Percentiles rank a stretch among this genome's conserved stretches.
These are phyloP conservation scores for Pampus argenteus DNA, from an alignment of 2,797 vertebrate species.

Conservation along the genomic window DNA sequence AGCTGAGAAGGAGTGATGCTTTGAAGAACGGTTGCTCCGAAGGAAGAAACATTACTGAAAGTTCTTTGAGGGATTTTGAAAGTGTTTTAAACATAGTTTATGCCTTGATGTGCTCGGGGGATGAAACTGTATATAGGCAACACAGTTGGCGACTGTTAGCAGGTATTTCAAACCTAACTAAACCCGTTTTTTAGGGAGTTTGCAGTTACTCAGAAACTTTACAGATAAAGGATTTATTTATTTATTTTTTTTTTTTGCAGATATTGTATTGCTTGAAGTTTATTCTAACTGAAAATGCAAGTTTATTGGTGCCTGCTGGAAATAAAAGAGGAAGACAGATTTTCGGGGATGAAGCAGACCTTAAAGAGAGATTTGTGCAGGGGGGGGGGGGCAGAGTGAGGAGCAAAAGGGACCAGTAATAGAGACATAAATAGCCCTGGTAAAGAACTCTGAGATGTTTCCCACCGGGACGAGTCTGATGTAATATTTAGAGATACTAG, in stretches of 20 bases:
- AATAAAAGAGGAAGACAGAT: conserved; percentile 17
- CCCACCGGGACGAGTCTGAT: conserved; percentile 65
- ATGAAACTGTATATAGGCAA: conserved; percentile 32
- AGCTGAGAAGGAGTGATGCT: not conserved
- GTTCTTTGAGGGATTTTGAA: conserved; percentile 42
- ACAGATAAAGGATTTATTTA: not conserved
- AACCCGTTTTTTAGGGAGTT: conserved; percentile 6
- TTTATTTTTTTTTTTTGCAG: not conserved
- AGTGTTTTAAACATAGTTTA: conserved; percentile 8
- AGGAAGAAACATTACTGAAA: conserved; percentile 25
- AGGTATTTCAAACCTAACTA: conserved; percentile 33
- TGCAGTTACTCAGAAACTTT: conserved; percentile 29
- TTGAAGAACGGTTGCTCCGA: conserved; percentile 16
- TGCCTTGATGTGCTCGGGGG: conserved; percentile 34
- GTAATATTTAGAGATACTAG: conserved; percentile 82
- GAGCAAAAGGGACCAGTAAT: conserved; percentile 41
- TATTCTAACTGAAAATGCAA: not conserved
- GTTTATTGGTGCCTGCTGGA: conserved; percentile 8
- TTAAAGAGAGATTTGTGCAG: conserved; percentile 43
- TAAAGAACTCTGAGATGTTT: conserved; percentile 69
- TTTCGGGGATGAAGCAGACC: conserved; percentile 12
- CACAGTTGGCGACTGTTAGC: conserved; percentile 5
- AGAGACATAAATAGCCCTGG: conserved; percentile 68
- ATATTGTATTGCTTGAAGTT: not conserved
- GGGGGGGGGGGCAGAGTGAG: conserved; percentile 17